Evolutionary conservation across 2,888 invertebrate species (phyloP).

Genomic region (Lasioglossum calceatum): DNA sequence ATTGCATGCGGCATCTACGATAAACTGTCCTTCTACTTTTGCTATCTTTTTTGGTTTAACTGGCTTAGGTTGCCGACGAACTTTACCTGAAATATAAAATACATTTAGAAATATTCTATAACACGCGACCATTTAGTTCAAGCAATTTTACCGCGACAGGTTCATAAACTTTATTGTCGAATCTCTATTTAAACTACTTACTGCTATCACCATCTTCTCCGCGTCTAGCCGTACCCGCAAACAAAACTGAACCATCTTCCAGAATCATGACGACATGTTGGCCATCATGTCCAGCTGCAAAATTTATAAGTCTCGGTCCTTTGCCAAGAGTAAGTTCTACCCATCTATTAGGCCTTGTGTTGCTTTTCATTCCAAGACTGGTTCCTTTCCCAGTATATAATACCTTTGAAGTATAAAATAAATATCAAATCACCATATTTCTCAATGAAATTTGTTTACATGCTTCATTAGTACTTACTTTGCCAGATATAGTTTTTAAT

Average conservation of each 20-base stretch:
- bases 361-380: conserved; percentile 92
- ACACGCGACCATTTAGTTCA: background rate
- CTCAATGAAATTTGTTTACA: background rate
- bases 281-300: conserved; percentile 97
- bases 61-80: conserved; percentile 93
- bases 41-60: conserved; percentile 96
- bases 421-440: background rate
- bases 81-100: conserved; percentile 81
- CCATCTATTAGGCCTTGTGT: conserved; percentile 87
- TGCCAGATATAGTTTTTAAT: conserved; percentile 93
- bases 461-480: conserved; percentile 85
- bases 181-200: conserved; percentile 73
- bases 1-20: conserved; percentile 95
- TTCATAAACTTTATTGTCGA: background rate
- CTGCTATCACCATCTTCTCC: conserved; percentile 97
- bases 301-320: conserved; percentile 90
- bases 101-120: background rate
- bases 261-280: conserved; percentile 95
- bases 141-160: background rate
- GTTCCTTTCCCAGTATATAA: conserved; percentile 95
- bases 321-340: conserved; percentile 89
- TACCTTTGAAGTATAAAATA: conserved; percentile 85
- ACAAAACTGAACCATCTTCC: conserved; percentile 96
- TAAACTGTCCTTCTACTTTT: conserved; percentile 93
- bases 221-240: conserved; percentile 93